These are phyloP conservation scores for Vulpes ferrilata DNA, from an alignment of 2,113 vertebrate genomes.

Conservation along the genomic window DNA sequence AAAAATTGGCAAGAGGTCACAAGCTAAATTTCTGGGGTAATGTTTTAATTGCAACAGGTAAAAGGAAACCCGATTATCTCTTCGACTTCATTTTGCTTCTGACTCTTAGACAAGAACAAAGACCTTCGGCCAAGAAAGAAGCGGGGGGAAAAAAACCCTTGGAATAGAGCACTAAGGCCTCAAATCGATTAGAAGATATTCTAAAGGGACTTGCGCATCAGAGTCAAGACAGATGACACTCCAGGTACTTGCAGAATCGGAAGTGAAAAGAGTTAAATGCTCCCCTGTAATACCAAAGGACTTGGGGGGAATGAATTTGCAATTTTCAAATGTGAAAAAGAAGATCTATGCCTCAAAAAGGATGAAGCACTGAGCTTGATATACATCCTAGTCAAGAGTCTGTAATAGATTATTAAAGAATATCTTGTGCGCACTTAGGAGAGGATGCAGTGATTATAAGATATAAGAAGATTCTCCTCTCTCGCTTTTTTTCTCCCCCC, in stretches of 20 bases:
- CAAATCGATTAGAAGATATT: not conserved
- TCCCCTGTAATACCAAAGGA: not conserved
- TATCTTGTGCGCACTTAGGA: not conserved
- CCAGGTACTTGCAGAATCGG: not conserved
- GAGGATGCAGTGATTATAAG: not conserved
- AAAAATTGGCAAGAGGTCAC: not conserved
- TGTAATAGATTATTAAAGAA: not conserved
- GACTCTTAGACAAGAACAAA: constrained; percentile 11
- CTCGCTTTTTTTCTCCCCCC: not conserved
- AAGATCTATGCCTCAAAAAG: not conserved
- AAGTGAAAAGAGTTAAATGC: not conserved
- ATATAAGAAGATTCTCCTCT: not conserved
- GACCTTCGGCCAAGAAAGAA: not conserved
- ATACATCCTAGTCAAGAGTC: not conserved
- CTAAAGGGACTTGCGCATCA: constrained; percentile 14
- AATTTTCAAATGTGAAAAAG: constrained; percentile 16
- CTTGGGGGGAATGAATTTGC: not conserved
- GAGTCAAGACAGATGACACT: not conserved
- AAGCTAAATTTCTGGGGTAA: not conserved
- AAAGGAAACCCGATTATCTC: not conserved
- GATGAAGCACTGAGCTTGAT: not conserved
- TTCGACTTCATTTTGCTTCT: not conserved
- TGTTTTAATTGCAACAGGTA: not conserved
- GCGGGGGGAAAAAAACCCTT: not conserved
- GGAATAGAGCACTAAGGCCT: not conserved